Conservation (phyloP, 2,113 vertebrate genomes). For the Peromyscus californicus region DNA sequence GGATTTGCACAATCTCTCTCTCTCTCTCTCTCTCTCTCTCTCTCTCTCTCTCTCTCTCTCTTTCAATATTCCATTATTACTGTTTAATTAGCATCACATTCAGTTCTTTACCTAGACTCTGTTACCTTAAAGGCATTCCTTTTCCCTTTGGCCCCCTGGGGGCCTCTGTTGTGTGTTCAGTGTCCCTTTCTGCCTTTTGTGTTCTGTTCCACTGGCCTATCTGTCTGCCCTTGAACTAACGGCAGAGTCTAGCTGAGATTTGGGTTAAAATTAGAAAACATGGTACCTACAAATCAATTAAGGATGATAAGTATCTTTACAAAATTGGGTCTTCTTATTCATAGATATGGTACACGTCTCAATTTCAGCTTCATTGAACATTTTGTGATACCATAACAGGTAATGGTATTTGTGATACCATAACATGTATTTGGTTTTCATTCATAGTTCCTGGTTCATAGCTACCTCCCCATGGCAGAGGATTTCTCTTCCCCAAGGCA, state of each 20-base stretch:
- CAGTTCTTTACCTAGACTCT: neutral
- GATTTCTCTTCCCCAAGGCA: neutral
- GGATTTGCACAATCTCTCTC: neutral
- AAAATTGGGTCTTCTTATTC: neutral
- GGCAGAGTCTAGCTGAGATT: neutral
- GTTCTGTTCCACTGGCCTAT: neutral
- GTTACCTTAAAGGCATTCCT: neutral
- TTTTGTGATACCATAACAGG: neutral
- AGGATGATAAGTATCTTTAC: neutral
- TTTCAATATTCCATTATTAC: neutral
- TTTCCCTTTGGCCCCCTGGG: neutral
- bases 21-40: neutral
- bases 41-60: neutral
- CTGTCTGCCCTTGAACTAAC: neutral
- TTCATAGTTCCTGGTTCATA: neutral
- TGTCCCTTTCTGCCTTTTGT: neutral
- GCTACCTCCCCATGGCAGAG: neutral
- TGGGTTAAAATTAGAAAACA: neutral
- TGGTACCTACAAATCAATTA: neutral
- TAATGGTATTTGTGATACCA: neutral
- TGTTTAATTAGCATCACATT: neutral
- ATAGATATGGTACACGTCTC: constrained; percentile 46
- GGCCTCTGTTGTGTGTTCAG: neutral
- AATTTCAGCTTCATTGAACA: constrained; percentile 39
- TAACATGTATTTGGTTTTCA: neutral